These are phyloP conservation scores for Malaclemys terrapin DNA, from an alignment of 2,113 vertebrate genomes.

Conservation along the genomic window DNA sequence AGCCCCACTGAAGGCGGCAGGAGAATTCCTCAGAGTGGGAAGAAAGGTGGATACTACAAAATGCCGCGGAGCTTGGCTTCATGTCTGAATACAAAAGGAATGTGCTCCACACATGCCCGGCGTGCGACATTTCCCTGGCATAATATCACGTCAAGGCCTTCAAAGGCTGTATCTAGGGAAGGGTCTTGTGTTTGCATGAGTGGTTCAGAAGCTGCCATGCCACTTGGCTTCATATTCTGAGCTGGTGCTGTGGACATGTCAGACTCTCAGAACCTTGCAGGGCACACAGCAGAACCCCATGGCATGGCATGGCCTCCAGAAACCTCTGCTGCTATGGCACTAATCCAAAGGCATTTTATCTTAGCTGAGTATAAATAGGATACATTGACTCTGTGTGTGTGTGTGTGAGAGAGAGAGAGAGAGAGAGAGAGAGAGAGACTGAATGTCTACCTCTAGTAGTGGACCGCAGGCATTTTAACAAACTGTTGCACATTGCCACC, in stretches of 20 bases:
- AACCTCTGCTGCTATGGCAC: neutral
- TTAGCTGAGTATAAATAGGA: neutral
- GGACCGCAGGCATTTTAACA: neutral
- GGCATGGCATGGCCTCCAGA: neutral
- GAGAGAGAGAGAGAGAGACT: neutral
- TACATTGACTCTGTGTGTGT: neutral
- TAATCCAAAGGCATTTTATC: neutral
- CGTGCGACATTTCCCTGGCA: accelerated
- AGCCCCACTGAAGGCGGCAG: neutral
- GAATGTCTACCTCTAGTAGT: neutral
- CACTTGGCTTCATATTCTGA: neutral
- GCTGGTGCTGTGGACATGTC: neutral
- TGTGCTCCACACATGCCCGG: neutral
- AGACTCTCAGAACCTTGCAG: neutral
- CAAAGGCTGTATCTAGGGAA: accelerated
- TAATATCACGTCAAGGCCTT: neutral
- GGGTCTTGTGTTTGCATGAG: neutral
- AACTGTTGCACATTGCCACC: accelerated
- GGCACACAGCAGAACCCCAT: neutral
- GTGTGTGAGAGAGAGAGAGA: neutral
- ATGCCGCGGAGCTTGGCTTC: neutral
- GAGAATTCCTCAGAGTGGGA: neutral
- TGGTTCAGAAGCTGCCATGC: neutral
- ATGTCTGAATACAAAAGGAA: accelerated
- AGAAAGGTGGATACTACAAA: neutral